These are phyloP conservation scores for Andrena dorsata DNA, from an alignment of 2,888 invertebrate genomes.

Conservation along the genomic window DNA sequence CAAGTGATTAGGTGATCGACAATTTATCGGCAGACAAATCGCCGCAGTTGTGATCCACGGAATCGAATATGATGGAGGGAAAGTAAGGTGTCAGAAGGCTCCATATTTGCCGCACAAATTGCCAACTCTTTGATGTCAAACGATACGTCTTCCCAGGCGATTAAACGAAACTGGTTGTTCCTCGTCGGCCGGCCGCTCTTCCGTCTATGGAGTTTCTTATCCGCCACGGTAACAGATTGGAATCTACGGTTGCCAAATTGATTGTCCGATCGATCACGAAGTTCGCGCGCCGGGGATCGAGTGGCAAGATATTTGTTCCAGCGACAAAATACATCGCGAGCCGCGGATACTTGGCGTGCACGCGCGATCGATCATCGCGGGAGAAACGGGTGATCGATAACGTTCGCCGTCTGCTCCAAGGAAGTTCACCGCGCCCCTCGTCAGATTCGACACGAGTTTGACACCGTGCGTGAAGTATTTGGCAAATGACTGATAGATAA, in stretches of 20 bases:
- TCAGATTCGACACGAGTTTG: slow-evolving; percentile 64
- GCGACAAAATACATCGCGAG: slow-evolving; percentile 69
- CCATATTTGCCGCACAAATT: background rate
- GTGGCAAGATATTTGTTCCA: slow-evolving; percentile 71
- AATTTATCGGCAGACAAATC: no score
- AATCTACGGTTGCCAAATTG: slow-evolving; percentile 70
- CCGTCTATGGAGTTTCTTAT: slow-evolving; percentile 51
- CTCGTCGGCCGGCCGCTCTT: slow-evolving; percentile 39
- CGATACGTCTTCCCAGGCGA: slow-evolving; percentile 53
- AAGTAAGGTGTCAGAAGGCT: background rate
- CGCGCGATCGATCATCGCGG: slow-evolving; percentile 69
- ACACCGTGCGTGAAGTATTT: slow-evolving; percentile 48
- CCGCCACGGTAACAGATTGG: slow-evolving; percentile 71
- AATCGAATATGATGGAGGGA: background rate
- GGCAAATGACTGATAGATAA: slow-evolving; percentile 42
- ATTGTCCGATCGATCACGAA: slow-evolving; percentile 74
- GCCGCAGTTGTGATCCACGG: no score
- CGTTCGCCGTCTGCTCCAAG: slow-evolving; percentile 55
- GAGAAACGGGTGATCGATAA: slow-evolving; percentile 69
- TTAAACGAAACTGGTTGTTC: slow-evolving; percentile 66
- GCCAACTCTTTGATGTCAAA: slow-evolving; percentile 39
- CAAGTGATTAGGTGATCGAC: no score
- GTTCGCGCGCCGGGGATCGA: slow-evolving; percentile 69
- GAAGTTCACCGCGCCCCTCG: slow-evolving; percentile 53
- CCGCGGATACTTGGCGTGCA: slow-evolving; percentile 62